A percentile compares a stretch with the other conserved stretches of the same genome.
Evolutionary conservation across 2,888 invertebrate genomes (phyloP).

Genomic region (Drosophila dives): DNA sequence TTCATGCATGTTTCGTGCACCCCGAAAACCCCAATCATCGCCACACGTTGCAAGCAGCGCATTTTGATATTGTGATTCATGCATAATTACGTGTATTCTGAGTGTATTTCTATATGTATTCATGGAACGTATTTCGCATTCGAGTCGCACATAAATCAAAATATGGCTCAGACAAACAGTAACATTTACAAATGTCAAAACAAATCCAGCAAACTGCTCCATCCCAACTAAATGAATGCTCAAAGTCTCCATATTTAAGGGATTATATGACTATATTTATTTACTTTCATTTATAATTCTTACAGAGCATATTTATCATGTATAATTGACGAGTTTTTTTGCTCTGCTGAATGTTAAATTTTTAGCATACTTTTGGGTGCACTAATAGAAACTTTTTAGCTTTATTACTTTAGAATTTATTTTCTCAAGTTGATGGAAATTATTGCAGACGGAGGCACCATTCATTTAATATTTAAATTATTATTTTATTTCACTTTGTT

Average conservation of each 20-base stretch:
- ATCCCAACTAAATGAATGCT: neutral
- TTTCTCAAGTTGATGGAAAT: neutral
- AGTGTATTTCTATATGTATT: constrained; percentile 41
- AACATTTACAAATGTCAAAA: constrained; percentile 40
- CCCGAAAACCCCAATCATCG: neutral
- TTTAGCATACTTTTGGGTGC: neutral
- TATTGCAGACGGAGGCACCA: neutral
- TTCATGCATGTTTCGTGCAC: constrained; percentile 65
- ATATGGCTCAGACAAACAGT: constrained; percentile 18
- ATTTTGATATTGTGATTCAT: constrained; percentile 71
- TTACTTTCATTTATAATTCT: constrained; percentile 2
- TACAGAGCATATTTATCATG: neutral
- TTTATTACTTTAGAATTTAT: neutral
- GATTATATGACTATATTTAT: constrained; percentile 2
- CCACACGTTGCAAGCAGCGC: constrained; percentile 31
- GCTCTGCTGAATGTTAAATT: neutral
- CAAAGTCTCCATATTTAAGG: neutral
- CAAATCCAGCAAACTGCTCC: constrained; percentile 6
- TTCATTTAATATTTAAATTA: neutral
- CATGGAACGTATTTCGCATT: constrained; percentile 42
- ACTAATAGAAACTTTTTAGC: neutral
- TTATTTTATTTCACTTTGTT: neutral
- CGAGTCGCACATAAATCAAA: constrained; percentile 50
- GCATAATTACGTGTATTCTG: constrained; percentile 61
- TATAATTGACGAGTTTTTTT: too few species aligned